These are phyloP conservation scores for Neoarius graeffei DNA, from an alignment of 2,113 vertebrate species.

Conservation along the genomic window DNA sequence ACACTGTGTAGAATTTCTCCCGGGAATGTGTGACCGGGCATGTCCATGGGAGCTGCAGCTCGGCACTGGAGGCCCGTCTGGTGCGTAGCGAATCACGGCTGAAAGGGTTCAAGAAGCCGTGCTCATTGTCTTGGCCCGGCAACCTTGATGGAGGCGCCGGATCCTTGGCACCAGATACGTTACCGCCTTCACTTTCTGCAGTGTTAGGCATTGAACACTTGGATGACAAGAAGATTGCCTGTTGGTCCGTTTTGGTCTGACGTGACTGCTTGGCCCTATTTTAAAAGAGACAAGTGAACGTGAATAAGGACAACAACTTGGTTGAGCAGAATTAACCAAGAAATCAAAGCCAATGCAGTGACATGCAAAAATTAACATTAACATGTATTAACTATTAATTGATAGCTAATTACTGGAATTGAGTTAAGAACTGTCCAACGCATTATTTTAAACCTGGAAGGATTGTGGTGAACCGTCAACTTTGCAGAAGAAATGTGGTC, in stretches of 20 bases:
- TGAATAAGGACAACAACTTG: background rate
- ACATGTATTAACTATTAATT: background rate
- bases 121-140: conserved; percentile 63
- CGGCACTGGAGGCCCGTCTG: conserved; percentile 78
- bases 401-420: background rate
- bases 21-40: conserved; percentile 94
- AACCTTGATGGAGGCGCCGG: conserved; percentile 68
- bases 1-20: conserved; percentile 97
- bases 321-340: background rate
- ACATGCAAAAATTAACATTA: background rate
- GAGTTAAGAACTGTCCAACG: no score
- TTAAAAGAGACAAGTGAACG: background rate
- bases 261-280: conserved; percentile 26
- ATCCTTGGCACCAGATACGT: conserved; percentile 73
- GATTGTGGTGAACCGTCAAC: no score
- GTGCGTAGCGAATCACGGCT: conserved; percentile 68
- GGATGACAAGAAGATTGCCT: conserved; percentile 42
- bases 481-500: no score
- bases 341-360: background rate
- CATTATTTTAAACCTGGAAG: no score
- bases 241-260: conserved; percentile 12
- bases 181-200: conserved; percentile 81
- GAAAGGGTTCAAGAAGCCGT: conserved; percentile 68
- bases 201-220: conserved; percentile 90
- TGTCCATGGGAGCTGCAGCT: conserved; percentile 87